Percentiles rank a stretch among this genome's conserved stretches.
phyloP scores from a whole-genome alignment of 35 echinoderm and acorn worm genomes.

The Ophiothrix spiculata region DNA sequence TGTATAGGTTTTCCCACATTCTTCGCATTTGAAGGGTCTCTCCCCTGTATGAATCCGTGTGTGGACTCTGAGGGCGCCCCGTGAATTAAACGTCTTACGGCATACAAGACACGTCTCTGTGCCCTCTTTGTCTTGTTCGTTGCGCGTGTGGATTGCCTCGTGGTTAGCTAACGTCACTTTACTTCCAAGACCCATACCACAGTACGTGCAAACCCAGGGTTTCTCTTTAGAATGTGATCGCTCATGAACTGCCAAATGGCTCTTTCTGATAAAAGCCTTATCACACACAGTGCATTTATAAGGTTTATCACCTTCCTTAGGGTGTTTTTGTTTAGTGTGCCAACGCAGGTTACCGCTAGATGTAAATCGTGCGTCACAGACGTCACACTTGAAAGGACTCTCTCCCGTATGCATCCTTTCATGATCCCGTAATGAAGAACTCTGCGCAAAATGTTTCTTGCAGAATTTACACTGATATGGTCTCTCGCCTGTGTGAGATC shows the following conservation, averaged over 20 bases:
- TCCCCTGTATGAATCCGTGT: slow-evolving; percentile 19
- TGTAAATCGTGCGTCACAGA: slow-evolving; percentile 2
- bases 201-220: slow-evolving; percentile 13
- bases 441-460: slow-evolving; percentile 15
- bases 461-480: slow-evolving; percentile 15
- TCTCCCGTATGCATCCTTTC: slow-evolving; percentile 20
- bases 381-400: slow-evolving; percentile 2
- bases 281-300: slow-evolving; percentile 29
- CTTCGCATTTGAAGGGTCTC: slow-evolving; percentile 6
- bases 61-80: slow-evolving; percentile 10
- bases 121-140: slow-evolving; percentile 1
- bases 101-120: not conserved
- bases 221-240: not conserved
- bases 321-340: slow-evolving; percentile 7
- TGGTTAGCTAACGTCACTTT: slow-evolving; percentile 22
- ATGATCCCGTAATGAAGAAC: slow-evolving; percentile 13
- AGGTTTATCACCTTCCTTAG: slow-evolving; percentile 1
- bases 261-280: slow-evolving; percentile 13
- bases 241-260: slow-evolving; percentile 5
- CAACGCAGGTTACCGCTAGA: not conserved
- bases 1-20: slow-evolving; percentile 20
- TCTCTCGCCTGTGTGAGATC: slow-evolving; percentile 22
- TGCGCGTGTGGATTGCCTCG: slow-evolving; percentile 3
- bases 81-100: slow-evolving; percentile 7
- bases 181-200: slow-evolving; percentile 5